Conservation (phyloP, 2,113 vertebrate genomes). For the Clinocottus analis region DNA sequence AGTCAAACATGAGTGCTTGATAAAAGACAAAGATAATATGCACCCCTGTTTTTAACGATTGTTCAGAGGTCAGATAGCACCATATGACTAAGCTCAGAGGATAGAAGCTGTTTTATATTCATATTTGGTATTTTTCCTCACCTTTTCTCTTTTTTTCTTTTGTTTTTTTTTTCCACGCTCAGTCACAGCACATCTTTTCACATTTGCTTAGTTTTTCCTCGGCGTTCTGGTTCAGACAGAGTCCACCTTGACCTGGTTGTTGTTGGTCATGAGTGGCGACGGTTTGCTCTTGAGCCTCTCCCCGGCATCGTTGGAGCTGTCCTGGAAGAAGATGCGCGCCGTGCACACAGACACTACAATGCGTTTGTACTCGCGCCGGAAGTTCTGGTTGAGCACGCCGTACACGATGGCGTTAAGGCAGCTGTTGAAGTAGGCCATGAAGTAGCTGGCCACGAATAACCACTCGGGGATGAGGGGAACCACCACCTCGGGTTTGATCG, state of each 20-base stretch:
- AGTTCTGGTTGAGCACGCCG: constrained; percentile 97
- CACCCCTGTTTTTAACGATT: constrained; percentile 69
- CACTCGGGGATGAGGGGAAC: constrained; percentile 93
- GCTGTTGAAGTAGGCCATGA: constrained; percentile 99
- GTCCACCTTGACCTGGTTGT: constrained; percentile 93
- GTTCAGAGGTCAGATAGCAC: constrained; percentile 75
- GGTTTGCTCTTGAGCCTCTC: constrained; percentile 92
- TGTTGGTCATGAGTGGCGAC: constrained; percentile 90
- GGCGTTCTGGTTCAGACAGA: constrained; percentile 84
- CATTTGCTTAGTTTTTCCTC: constrained; percentile 1
- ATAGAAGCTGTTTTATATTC: constrained; percentile 54
- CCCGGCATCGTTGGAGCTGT: constrained; percentile 89
- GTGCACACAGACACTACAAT: constrained; percentile 92
- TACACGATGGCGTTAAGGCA: constrained; percentile 98
- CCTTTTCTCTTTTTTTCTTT: constrained; percentile 4
- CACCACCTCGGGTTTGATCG: constrained; percentile 86
- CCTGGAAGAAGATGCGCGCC: constrained; percentile 88
- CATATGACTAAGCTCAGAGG: constrained; percentile 60
- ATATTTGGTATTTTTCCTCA: constrained; percentile 73
- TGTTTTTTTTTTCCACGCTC: neutral
- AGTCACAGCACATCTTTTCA: constrained; percentile 26
- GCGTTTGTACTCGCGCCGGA: constrained; percentile 94
- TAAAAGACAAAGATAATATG: constrained; percentile 67
- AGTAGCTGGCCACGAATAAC: constrained; percentile 97
- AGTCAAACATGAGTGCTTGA: constrained; percentile 71